Evolutionary conservation across 2,888 invertebrate species (phyloP).

Genomic region (Hirtodrosophila histrioides): DNA sequence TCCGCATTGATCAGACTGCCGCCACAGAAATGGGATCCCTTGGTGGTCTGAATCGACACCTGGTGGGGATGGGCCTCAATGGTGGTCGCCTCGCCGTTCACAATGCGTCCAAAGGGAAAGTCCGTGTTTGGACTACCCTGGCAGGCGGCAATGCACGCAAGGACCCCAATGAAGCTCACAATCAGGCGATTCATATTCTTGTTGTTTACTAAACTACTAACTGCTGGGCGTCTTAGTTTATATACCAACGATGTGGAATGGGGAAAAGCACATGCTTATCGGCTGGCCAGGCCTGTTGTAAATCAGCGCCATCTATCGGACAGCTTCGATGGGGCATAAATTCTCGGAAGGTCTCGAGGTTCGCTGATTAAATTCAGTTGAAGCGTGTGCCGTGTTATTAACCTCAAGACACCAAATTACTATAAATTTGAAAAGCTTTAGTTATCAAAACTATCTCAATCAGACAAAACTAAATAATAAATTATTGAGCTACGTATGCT

Average conservation of each 20-base stretch:
- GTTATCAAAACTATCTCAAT: neutral
- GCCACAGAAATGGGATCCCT: conserved; percentile 84
- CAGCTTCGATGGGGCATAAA: conserved; percentile 21
- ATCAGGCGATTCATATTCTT: conserved; percentile 56
- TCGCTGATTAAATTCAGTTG: conserved; percentile 37
- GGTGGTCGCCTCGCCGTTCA: conserved; percentile 83
- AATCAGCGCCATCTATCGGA: conserved; percentile 43
- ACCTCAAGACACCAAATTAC: neutral
- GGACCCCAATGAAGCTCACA: conserved; percentile 42
- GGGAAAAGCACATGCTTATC: neutral
- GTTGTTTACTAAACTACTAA: conserved; percentile 37
- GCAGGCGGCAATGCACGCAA: conserved; percentile 43
- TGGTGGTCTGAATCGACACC: conserved; percentile 82
- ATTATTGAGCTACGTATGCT: neutral
- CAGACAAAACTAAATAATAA: conserved; percentile 1
- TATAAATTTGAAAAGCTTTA: conserved; percentile 8
- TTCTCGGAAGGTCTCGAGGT: conserved; percentile 11
- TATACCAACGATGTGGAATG: conserved; percentile 42
- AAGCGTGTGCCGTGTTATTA: conserved; percentile 3
- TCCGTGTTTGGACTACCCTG: conserved; percentile 46
- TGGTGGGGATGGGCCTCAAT: conserved; percentile 85
- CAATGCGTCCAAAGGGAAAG: conserved; percentile 82
- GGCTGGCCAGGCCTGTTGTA: conserved; percentile 2
- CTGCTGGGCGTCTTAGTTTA: conserved; percentile 15
- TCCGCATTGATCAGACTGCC: conserved; percentile 82